phyloP scores from a whole-genome alignment of 2,888 invertebrate genomes.

The Julus scanicus region DNA sequence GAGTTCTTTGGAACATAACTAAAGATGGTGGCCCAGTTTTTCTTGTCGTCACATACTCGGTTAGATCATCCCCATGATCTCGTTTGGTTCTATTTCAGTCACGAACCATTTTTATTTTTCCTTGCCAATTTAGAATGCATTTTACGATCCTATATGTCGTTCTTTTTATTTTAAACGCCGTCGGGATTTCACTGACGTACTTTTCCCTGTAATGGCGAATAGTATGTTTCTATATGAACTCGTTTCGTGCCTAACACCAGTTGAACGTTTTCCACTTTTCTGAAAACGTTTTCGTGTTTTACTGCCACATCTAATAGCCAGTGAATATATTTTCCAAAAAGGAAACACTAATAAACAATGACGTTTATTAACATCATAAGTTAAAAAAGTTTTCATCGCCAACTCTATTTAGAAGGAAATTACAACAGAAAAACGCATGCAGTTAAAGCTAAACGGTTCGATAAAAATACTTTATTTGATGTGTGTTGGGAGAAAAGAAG shows the following conservation, averaged over 20 bases:
- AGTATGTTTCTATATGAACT: background rate
- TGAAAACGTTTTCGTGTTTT: slow-evolving; percentile 43
- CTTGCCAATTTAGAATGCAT: background rate
- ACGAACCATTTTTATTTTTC: background rate
- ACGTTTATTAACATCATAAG: slow-evolving; percentile 36
- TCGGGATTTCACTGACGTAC: slow-evolving; percentile 38
- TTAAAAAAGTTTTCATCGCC: background rate
- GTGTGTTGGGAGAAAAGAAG: background rate
- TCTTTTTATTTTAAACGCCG: background rate
- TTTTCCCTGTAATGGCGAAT: background rate
- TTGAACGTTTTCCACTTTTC: slow-evolving; percentile 38
- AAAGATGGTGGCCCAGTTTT: no score
- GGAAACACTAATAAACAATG: slow-evolving; percentile 4
- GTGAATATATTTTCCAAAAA: slow-evolving; percentile 16
- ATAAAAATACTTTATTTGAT: background rate
- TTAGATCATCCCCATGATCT: background rate
- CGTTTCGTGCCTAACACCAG: background rate
- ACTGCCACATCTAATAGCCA: background rate
- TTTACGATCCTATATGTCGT: background rate
- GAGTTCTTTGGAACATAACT: no score
- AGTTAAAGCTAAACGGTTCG: slow-evolving; percentile 1
- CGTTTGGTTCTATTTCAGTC: background rate
- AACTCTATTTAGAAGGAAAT: background rate
- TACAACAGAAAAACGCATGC: background rate
- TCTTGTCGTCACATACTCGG: background rate